Evolutionary conservation across 2,888 invertebrate genomes (phyloP).

Genomic region (Danaus chrysippus): DNA sequence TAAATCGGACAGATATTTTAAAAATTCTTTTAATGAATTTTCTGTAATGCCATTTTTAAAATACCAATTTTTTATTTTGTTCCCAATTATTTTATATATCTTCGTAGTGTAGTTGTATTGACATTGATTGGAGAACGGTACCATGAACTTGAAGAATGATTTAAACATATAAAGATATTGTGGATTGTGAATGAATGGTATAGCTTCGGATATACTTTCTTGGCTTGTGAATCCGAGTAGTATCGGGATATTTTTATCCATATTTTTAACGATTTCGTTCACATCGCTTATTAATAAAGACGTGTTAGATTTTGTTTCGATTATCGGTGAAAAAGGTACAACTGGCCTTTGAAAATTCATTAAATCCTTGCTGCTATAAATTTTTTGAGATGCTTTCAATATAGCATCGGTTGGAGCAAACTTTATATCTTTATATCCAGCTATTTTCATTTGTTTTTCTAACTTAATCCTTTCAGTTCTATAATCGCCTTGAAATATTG

Average conservation of each 20-base stretch:
- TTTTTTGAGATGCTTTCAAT: slow-evolving; percentile 48
- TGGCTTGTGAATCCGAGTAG: slow-evolving; percentile 73
- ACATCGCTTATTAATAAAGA: slow-evolving; percentile 47
- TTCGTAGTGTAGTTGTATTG: slow-evolving; percentile 48
- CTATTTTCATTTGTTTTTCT: slow-evolving; percentile 42
- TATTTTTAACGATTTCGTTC: slow-evolving; percentile 35
- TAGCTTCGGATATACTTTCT: slow-evolving; percentile 69
- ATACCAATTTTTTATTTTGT: slow-evolving; percentile 55
- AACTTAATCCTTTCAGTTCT: slow-evolving; percentile 49
- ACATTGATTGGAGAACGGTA: slow-evolving; percentile 62
- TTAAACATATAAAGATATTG: slow-evolving; percentile 51
- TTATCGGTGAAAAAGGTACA: slow-evolving; percentile 60
- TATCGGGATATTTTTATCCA: slow-evolving; percentile 48
- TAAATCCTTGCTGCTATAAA: slow-evolving; percentile 55
- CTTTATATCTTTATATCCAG: slow-evolving; percentile 37
- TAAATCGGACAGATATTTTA: slow-evolving; percentile 67
- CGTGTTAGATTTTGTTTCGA: slow-evolving; percentile 46
- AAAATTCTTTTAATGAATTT: slow-evolving; percentile 48
- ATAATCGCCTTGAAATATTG: slow-evolving; percentile 52
- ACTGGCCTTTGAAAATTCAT: slow-evolving; percentile 59
- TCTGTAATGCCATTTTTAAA: slow-evolving; percentile 52
- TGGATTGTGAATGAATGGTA: slow-evolving; percentile 62
- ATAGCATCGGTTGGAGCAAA: slow-evolving; percentile 50
- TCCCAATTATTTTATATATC: slow-evolving; percentile 46
- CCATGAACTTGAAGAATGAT: slow-evolving; percentile 58